phyloP scores from a whole-genome alignment of 2,113 vertebrate species.

The Hydropotes inermis region DNA sequence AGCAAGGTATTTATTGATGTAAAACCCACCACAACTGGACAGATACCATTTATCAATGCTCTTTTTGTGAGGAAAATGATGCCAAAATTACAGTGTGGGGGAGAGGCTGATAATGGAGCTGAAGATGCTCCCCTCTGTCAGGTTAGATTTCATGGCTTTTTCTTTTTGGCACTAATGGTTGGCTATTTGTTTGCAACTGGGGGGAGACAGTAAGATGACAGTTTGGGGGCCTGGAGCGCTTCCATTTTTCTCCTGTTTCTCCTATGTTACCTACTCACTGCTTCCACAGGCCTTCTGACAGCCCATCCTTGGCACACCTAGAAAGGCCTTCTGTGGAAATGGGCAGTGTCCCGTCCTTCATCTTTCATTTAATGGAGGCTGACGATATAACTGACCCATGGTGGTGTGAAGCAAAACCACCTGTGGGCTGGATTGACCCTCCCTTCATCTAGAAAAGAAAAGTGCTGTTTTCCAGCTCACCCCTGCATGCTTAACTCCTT shows the following conservation, averaged over 20 bases:
- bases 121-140: not conserved
- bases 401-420: conserved; percentile 50
- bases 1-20: conserved; percentile 50
- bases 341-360: not conserved
- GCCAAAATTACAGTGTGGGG: not conserved
- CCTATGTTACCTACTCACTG: not conserved
- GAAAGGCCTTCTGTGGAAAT: conserved; percentile 16
- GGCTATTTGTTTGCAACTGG: not conserved
- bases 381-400: not conserved
- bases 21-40: conserved; percentile 14
- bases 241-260: not conserved
- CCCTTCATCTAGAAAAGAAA: conserved; percentile 38
- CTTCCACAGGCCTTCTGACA: not conserved
- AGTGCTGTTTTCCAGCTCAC: not conserved
- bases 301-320: not conserved
- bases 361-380: conserved; percentile 30
- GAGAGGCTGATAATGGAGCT: not conserved
- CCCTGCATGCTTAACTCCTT: not conserved
- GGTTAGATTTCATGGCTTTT: not conserved
- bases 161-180: not conserved
- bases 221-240: not conserved
- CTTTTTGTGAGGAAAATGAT: conserved; percentile 31
- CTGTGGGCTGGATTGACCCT: conserved; percentile 26
- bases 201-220: not conserved
- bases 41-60: conserved; percentile 59